Percentiles rank a stretch among this genome's conserved stretches.
Conservation (phyloP, 2,113 vertebrate species). For the Bagarius yarrelli region DNA sequence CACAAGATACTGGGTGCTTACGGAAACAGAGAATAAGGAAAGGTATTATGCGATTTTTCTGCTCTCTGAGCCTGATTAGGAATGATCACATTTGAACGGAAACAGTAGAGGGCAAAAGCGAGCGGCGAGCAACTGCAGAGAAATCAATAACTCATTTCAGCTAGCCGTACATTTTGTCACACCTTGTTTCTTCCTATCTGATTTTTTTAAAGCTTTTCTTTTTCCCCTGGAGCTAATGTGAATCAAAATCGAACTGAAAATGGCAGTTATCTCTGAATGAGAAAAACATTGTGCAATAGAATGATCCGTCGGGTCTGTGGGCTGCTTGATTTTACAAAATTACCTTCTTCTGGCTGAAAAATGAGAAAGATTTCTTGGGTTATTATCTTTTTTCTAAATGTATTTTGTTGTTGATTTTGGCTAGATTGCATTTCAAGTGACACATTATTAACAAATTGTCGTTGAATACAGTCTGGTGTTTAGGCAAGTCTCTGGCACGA, state of each 20-base stretch:
- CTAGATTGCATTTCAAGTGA: background rate
- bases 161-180: constrained; percentile 46
- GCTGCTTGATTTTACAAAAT: constrained; percentile 18
- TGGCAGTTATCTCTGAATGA: constrained; percentile 26
- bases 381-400: background rate
- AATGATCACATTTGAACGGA: constrained; percentile 52
- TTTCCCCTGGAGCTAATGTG: constrained; percentile 29
- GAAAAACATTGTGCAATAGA: constrained; percentile 29
- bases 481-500: too few species aligned
- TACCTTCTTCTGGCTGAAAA: constrained; percentile 6
- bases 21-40: background rate
- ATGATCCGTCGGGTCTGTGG: background rate
- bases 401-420: background rate
- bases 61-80: constrained; percentile 44
- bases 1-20: constrained; percentile 29
- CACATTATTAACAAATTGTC: background rate
- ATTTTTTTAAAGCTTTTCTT: constrained; percentile 22
- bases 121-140: constrained; percentile 42
- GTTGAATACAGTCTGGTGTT: background rate
- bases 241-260: constrained; percentile 38
- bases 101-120: constrained; percentile 41
- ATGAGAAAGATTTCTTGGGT: background rate
- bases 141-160: constrained; percentile 59
- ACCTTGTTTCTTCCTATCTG: constrained; percentile 44
- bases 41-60: constrained; percentile 42